Evolutionary conservation across 2,797 vertebrate species (phyloP).

Genomic region (Nyctibius grandis): DNA sequence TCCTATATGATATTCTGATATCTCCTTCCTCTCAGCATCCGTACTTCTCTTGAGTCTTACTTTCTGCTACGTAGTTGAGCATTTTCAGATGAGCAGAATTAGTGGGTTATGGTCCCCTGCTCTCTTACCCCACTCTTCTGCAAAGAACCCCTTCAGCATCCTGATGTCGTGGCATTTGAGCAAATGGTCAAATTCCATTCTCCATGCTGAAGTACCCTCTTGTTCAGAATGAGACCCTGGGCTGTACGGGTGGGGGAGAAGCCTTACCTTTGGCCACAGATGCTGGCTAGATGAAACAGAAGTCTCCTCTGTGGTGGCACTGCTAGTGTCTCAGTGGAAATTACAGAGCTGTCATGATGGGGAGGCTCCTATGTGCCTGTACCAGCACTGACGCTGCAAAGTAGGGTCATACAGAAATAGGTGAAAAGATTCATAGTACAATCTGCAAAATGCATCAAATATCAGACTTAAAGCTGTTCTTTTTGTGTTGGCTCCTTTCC

Average conservation of each 20-base stretch:
- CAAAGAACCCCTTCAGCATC: neutral
- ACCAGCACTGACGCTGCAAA: neutral
- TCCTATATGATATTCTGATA: neutral
- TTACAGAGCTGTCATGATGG: no score
- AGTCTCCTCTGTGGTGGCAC: neutral
- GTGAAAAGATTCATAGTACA: neutral
- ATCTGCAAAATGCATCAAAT: neutral
- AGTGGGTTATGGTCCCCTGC: neutral
- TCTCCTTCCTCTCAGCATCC: neutral
- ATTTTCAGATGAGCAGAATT: neutral
- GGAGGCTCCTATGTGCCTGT: no score
- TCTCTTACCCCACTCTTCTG: neutral
- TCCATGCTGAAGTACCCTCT: neutral
- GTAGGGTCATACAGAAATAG: neutral
- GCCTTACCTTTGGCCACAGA: neutral
- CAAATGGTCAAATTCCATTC: neutral
- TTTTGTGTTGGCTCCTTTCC: neutral
- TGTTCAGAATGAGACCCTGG: neutral
- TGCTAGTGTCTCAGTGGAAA: neutral
- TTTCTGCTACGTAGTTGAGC: neutral
- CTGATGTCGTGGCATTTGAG: neutral
- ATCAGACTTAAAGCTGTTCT: neutral
- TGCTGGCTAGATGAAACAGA: neutral
- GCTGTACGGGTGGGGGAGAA: neutral
- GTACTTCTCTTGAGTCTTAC: fast-evolving